These are phyloP conservation scores for Blastomussa wellsi DNA, from an alignment of 92 coral and sea anemone genomes.

Conservation along the genomic window DNA sequence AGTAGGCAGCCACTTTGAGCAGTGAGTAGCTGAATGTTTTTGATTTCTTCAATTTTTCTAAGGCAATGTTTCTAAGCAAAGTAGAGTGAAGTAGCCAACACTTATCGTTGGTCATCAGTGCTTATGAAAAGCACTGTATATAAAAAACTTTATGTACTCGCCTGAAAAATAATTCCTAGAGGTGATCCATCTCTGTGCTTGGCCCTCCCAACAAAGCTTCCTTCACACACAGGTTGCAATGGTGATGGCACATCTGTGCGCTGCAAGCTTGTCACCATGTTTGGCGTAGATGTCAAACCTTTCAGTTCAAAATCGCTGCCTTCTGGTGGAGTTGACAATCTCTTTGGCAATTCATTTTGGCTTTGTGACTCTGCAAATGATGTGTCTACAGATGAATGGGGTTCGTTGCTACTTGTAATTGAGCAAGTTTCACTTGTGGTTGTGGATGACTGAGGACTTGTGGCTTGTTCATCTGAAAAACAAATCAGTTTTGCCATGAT, in stretches of 20 bases:
- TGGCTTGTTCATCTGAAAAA: constrained; percentile 4
- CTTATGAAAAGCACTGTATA: no score
- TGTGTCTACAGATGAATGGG: constrained; percentile 11
- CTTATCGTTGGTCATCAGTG: no score
- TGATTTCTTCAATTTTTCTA: no score
- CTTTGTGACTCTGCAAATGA: constrained; percentile 8
- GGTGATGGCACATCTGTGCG: constrained; percentile 75
- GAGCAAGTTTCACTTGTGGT: constrained; percentile 29
- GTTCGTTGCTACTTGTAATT: constrained; percentile 5
- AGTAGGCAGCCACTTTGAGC: no score
- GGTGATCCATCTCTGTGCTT: constrained; percentile 90
- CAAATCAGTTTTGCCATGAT: neutral
- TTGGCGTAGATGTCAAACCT: constrained; percentile 88
- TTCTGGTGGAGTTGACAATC: constrained; percentile 57
- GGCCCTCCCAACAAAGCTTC: constrained; percentile 86
- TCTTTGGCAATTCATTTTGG: constrained; percentile 17
- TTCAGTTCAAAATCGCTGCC: constrained; percentile 39
- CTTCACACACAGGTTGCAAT: constrained; percentile 94
- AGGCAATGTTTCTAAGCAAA: no score
- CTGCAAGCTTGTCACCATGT: constrained; percentile 70
- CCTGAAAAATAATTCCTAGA: constrained; percentile 92
- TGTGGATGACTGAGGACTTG: constrained; percentile 14
- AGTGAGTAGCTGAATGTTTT: no score
- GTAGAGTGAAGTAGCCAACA: no score
- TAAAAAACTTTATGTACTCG: neutral